Conservation (phyloP, 2,888 invertebrate species). For the Drosophila phalerata region DNA sequence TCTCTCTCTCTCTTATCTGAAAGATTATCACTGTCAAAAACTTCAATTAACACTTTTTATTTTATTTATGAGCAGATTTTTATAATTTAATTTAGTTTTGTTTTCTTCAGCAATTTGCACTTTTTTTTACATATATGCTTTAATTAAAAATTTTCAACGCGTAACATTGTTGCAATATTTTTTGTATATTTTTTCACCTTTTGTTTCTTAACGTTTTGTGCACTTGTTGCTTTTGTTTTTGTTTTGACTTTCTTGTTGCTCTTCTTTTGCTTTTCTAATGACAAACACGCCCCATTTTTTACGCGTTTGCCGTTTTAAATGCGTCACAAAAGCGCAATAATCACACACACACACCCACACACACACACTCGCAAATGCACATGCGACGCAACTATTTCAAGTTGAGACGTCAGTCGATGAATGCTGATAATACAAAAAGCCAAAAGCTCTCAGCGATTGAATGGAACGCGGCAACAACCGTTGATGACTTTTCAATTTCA, state of each 20-base stretch:
- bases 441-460: slow-evolving; percentile 6
- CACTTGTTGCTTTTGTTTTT: slow-evolving; percentile 39
- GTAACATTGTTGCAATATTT: slow-evolving; percentile 24
- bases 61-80: slow-evolving; percentile 31
- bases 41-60: slow-evolving; percentile 49
- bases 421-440: slow-evolving; percentile 42
- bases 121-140: slow-evolving; percentile 28
- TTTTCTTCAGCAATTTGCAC: slow-evolving; percentile 46
- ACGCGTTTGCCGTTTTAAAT: slow-evolving; percentile 50
- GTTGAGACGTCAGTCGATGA: slow-evolving; percentile 56
- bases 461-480: slow-evolving; percentile 28
- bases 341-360: slow-evolving; percentile 6
- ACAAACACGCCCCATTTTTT: slow-evolving; percentile 72
- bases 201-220: slow-evolving; percentile 20
- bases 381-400: slow-evolving; percentile 26
- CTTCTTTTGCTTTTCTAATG: slow-evolving; percentile 33
- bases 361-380: slow-evolving; percentile 4
- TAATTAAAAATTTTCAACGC: slow-evolving; percentile 47
- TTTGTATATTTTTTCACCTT: slow-evolving; percentile 18
- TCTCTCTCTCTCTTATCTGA: too few species aligned
- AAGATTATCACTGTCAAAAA: slow-evolving; percentile 20
- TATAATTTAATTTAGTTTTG: slow-evolving; percentile 5
- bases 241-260: slow-evolving; percentile 4
- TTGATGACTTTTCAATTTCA: slow-evolving; percentile 76
- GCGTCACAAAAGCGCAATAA: slow-evolving; percentile 58